These are phyloP conservation scores for Burhinus oedicnemus DNA, from an alignment of 2,113 vertebrate species.

Conservation along the genomic window DNA sequence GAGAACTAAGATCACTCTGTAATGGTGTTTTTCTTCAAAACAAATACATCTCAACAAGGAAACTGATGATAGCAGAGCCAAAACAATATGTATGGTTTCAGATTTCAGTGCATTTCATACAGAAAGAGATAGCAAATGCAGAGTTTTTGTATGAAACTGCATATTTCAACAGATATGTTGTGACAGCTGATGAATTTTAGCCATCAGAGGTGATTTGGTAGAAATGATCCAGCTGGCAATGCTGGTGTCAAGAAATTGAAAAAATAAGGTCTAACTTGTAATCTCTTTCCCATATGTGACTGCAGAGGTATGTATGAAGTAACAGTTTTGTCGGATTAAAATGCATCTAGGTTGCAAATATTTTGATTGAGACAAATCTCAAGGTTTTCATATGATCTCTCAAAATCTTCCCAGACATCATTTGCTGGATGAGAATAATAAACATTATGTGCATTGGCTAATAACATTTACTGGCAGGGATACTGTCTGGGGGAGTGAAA, in stretches of 20 bases:
- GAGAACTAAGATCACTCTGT: neutral
- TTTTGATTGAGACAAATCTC: neutral
- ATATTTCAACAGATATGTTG: neutral
- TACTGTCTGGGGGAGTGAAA: neutral
- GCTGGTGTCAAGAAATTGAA: neutral
- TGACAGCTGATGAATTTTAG: neutral
- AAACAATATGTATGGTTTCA: neutral
- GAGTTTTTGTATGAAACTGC: neutral
- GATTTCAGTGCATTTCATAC: neutral
- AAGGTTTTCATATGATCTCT: neutral
- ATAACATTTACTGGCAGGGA: neutral
- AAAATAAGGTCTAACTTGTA: neutral
- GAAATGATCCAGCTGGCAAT: neutral
- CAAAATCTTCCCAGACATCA: neutral
- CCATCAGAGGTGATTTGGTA: neutral
- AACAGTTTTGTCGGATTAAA: neutral
- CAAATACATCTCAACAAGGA: neutral
- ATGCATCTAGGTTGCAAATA: neutral
- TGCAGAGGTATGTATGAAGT: neutral
- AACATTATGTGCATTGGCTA: neutral
- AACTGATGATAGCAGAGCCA: neutral
- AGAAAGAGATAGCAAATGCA: neutral
- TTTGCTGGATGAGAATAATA: neutral
- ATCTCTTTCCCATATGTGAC: neutral
- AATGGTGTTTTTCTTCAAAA: neutral